Evolutionary conservation across 2,888 invertebrate species (phyloP), one percentile per base, ranked within the genome.

Genomic region (Troides oblongomaculatus): DNA sequence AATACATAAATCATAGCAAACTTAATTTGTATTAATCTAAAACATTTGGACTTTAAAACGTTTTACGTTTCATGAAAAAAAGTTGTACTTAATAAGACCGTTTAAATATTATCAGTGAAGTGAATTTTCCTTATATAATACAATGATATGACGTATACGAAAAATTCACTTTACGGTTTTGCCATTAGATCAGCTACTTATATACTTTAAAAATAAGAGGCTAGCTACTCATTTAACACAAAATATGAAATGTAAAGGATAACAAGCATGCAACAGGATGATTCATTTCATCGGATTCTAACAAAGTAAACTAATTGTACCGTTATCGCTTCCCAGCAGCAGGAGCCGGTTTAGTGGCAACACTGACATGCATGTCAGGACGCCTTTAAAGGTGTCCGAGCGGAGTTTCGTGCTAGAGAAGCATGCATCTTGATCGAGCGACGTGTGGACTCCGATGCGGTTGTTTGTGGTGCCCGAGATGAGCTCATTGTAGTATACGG

Each of bases 401-500:
- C 97, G 94, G 18, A 99, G 92, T 83, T 96, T 97, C 14, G 97
- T 97, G 73, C 97, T 96, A 1, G 96, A 96, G 87, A 97, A 97
- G 0, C 95, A 93, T 0, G 97, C 95, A 78, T 96, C 95, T 17
- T 94, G 93, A 75, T 96, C 95, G 18, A 94, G 92, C 0, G 95
- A 93, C 0, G 96, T 95, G 86, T 97, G 97, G 62, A 97, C 97
- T 21, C 98, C 97, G 76, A 98, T 96, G 50, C 97, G 95, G 85
- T 99, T 99, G 71, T 97, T 98, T 0, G 98, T 98, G 0, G 98
- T 98, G 46, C 97, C 98, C 10, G 97, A 96, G 73, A 99, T 95
- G 71, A 99, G 90, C 85, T 97, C 97, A 77, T 95, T 94, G 82
- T 96, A 95, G 87, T 96, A 96, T 59, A 95, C 94, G 59, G 95